Conservation (phyloP, 2,888 invertebrate species). For the Nomada hirtipes region DNA sequence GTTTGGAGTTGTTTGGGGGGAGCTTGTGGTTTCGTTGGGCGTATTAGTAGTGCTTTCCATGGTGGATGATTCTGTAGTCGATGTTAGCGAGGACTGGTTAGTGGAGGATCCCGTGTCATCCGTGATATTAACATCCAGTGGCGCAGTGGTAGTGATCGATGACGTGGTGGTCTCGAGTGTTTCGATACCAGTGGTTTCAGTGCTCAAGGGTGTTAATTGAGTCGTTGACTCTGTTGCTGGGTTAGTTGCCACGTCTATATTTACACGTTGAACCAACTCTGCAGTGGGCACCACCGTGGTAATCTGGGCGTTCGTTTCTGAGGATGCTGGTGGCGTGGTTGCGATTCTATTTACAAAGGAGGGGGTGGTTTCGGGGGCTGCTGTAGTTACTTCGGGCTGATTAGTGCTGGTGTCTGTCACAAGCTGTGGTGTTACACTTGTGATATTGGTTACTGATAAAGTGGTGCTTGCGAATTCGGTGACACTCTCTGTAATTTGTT, state of each 20-base stretch:
- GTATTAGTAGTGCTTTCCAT: conserved; percentile 53
- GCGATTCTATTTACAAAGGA: conserved; percentile 38
- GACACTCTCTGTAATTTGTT: conserved; percentile 20
- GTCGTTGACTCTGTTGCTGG: conserved; percentile 27
- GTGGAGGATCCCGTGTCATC: conserved; percentile 53
- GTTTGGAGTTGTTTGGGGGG: conserved; percentile 69
- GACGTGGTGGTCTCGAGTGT: conserved; percentile 39
- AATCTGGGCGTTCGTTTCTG: conserved; percentile 25
- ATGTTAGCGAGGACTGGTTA: conserved; percentile 66
- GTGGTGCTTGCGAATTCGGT: conserved; percentile 27
- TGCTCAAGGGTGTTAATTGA: conserved; percentile 11
- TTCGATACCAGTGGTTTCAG: conserved; percentile 17
- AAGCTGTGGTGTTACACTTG: conserved; percentile 39
- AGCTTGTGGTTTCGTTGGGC: conserved; percentile 58
- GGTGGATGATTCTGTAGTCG: conserved; percentile 42
- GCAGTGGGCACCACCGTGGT: conserved; percentile 21
- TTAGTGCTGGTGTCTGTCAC: conserved; percentile 42
- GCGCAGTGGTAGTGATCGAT: conserved; percentile 38
- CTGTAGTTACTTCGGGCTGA: conserved; percentile 30
- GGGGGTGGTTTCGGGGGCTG: conserved; percentile 12
- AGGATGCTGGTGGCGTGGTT: conserved; percentile 8
- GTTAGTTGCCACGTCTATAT: conserved; percentile 42
- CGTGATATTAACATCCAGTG: conserved; percentile 46
- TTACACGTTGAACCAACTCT: conserved; percentile 34
- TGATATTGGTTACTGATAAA: conserved; percentile 21